Percentiles rank a stretch among this genome's conserved stretches.
phyloP scores from a whole-genome alignment of 2,797 vertebrate species.

The Labroides dimidiatus region DNA sequence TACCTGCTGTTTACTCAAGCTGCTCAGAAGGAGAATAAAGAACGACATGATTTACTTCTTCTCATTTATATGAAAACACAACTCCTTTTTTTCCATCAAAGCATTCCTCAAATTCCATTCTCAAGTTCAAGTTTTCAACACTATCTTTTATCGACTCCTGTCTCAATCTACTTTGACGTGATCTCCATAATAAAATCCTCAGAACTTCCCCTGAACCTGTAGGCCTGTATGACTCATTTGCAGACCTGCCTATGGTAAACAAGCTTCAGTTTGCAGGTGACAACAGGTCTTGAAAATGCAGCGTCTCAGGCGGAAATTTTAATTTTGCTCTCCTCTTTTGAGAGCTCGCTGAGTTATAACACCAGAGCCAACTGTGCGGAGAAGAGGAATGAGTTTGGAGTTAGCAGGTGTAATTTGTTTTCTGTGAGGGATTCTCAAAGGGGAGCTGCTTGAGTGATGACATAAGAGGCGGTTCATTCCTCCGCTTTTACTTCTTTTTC shows the following conservation, averaged over 20 bases:
- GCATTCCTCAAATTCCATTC: conserved; percentile 48
- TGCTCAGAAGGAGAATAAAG: conserved; percentile 27
- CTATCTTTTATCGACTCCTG: conserved; percentile 37
- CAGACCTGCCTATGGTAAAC: conserved; percentile 53
- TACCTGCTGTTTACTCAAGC: conserved; percentile 50
- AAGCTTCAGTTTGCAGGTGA: conserved; percentile 50
- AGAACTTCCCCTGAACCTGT: conserved; percentile 29
- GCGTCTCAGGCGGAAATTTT: conserved; percentile 16
- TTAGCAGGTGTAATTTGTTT: conserved; percentile 58
- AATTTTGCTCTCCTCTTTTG: conserved; percentile 30
- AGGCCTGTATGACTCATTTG: conserved; percentile 45
- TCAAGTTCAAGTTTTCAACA: conserved; percentile 38
- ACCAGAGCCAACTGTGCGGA: conserved; percentile 3
- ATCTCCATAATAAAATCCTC: conserved; percentile 41
- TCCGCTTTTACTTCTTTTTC: conserved; percentile 9
- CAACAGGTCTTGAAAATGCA: conserved; percentile 51
- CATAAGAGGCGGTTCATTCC: conserved; percentile 43
- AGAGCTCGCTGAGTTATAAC: conserved; percentile 22
- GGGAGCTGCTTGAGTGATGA: conserved; percentile 47
- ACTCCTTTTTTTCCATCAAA: conserved; percentile 35
- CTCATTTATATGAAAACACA: conserved; percentile 44
- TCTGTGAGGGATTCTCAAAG: conserved; percentile 32
- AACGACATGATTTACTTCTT: conserved; percentile 38
- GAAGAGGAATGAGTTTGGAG: conserved; percentile 24
- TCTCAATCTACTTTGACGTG: conserved; percentile 40